phyloP scores from a whole-genome alignment of 2,797 vertebrate genomes.

The Otus scops region DNA sequence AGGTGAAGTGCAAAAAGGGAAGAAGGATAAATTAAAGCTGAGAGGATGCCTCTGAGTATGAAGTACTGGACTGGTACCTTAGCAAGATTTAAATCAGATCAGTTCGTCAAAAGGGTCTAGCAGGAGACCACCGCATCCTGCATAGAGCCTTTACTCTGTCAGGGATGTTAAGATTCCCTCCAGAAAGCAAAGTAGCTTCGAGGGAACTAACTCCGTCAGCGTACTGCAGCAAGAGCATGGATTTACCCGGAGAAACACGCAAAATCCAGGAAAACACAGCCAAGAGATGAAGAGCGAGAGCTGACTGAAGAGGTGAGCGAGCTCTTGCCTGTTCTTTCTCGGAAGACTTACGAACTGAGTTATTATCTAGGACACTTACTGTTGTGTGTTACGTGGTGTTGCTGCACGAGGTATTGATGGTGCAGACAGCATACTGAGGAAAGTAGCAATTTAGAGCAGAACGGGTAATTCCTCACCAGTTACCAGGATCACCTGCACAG shows the following conservation, averaged over 20 bases:
- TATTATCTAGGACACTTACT: too few relatives aligned
- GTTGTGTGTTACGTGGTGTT: fast-evolving
- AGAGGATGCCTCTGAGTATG: background rate
- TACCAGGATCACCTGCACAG: background rate
- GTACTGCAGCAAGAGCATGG: background rate
- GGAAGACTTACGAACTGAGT: fast-evolving
- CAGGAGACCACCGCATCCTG: background rate
- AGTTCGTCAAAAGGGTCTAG: background rate
- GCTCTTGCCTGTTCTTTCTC: too few relatives aligned
- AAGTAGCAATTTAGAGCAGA: fast-evolving
- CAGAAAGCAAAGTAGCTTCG: fast-evolving
- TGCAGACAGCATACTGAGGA: fast-evolving
- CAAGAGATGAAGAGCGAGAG: fast-evolving
- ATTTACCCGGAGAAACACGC: background rate
- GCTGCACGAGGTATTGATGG: fast-evolving
- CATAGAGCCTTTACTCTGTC: background rate
- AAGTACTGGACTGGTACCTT: background rate
- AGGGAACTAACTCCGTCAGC: background rate
- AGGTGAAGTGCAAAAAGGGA: background rate
- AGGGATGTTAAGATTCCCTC: background rate
- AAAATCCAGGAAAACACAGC: background rate
- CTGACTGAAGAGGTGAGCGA: background rate
- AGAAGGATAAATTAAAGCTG: background rate
- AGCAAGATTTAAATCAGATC: background rate
- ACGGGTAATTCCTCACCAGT: fast-evolving